Percentiles rank a stretch among this genome's conserved stretches.
Conservation (phyloP, 2,113 vertebrate genomes). For the Lethenteron reissneri region DNA sequence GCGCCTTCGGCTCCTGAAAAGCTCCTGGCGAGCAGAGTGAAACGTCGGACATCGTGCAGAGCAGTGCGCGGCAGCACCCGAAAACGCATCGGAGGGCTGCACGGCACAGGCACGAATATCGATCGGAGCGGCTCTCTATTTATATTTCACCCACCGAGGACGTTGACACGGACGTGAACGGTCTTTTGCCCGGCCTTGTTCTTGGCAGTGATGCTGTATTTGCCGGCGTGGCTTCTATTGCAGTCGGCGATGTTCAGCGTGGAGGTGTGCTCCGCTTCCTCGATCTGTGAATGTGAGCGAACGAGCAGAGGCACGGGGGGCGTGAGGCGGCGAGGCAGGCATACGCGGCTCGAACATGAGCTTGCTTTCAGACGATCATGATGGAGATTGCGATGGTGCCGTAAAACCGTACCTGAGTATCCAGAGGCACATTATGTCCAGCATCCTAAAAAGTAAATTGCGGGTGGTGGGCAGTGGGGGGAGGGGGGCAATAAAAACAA, state of each 20-base stretch:
- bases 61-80: no score
- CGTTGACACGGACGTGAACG: conserved; percentile 50
- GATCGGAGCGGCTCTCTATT: background rate
- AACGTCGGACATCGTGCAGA: no score
- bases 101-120: no score
- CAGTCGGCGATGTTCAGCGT: conserved; percentile 41
- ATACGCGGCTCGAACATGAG: no score
- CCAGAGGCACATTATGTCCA: conserved; percentile 54
- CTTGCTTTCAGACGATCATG: no score
- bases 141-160: conserved; percentile 36
- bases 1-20: no score
- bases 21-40: no score
- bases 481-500: no score
- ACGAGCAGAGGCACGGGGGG: background rate
- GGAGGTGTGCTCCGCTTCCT: conserved; percentile 47
- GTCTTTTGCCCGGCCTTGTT: conserved; percentile 78
- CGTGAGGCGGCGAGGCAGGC: no score
- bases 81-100: no score
- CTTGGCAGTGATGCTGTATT: conserved; percentile 69
- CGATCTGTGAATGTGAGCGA: conserved; percentile 25
- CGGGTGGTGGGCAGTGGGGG: no score
- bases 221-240: conserved; percentile 56
- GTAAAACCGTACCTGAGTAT: conserved; percentile 42
- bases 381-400: no score
- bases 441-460: conserved; percentile 31